These are phyloP conservation scores for Crocodylus rhombifer DNA, from an alignment of 2,797 vertebrate species.

Conservation along the genomic window DNA sequence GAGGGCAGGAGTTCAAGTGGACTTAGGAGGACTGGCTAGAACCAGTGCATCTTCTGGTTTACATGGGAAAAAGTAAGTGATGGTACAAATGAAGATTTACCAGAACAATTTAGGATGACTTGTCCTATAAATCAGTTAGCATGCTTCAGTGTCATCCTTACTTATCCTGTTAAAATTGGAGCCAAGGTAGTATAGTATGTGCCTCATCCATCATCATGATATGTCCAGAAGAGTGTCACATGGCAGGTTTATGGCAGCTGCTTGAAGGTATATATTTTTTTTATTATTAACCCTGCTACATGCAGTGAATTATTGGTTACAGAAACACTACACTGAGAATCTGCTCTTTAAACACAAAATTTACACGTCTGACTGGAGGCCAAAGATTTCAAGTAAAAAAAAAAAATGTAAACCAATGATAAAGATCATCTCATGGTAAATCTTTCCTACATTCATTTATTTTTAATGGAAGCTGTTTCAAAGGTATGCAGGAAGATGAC, in stretches of 20 bases:
- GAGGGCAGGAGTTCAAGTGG: not conserved
- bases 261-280: not conserved
- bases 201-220: not conserved
- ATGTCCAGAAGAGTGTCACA: not conserved
- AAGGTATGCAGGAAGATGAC: not conserved
- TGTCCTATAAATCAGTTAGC: not conserved
- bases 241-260: not conserved
- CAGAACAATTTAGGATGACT: fast-evolving
- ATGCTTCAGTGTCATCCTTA: not conserved
- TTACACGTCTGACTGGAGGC: not conserved
- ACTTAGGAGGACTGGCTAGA: not conserved
- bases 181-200: not conserved
- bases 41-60: not conserved
- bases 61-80: not conserved
- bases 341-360: not conserved
- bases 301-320: not conserved
- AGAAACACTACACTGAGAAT: not conserved
- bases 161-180: not conserved
- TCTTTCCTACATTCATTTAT: not conserved
- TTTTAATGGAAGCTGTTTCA: not conserved
- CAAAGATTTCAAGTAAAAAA: not conserved
- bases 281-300: not conserved
- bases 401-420: not conserved
- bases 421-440: not conserved
- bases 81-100: not conserved